Evolutionary conservation across 2,797 vertebrate genomes (phyloP), one percentile per base, ranked within the genome.

Genomic region (Onychomys arenicola): DNA sequence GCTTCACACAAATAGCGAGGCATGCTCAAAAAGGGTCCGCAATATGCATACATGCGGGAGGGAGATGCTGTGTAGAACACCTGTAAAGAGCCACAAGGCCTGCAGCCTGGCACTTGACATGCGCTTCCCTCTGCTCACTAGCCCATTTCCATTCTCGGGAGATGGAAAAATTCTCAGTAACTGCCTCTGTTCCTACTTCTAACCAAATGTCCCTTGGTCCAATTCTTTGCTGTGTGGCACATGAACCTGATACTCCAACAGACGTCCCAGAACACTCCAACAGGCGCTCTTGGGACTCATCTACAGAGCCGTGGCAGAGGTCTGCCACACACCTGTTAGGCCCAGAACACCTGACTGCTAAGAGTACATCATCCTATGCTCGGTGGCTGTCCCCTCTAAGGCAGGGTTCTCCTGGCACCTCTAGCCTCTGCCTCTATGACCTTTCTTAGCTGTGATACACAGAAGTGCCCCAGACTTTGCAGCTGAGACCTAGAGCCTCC

Each of bases 281-380:
- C 49, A 55, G 85, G 67, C 9, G 9, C 49, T 55, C 34, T 37
- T 71, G 65, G 46, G 23, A 11, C 21, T 69, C 11, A 16, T 16
- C 49, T 73, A 25, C 7, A 49, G 34, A 25, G 32, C 6, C 43
- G 16, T 34, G 19, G 59, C 37, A 2, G 17, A 81, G 10, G 25
- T 37, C 63, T 34, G 29, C 57, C 25, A 77, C 14, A 2, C 7
- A 3, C 55, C 11, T 63, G 84, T 84, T 14, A 0, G 2, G 13
- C 43, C 59, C 10, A 3, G 37, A 12, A 4, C 19, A 13, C 6
- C 2, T 0, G 57, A 52, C 49, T 11, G 2, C 16, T 3, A 2
- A 63, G n/a, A 17, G 6, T 40, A 23, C 85, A 5, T 14, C 17
- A 5, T 10, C 8, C 83, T 63, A 40, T 17, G 32, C 12, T 1